Percentiles rank a stretch among this genome's conserved stretches.
Evolutionary conservation across 2,888 invertebrate species (phyloP).

Genomic region (Glyphotaelius pellucidus): DNA sequence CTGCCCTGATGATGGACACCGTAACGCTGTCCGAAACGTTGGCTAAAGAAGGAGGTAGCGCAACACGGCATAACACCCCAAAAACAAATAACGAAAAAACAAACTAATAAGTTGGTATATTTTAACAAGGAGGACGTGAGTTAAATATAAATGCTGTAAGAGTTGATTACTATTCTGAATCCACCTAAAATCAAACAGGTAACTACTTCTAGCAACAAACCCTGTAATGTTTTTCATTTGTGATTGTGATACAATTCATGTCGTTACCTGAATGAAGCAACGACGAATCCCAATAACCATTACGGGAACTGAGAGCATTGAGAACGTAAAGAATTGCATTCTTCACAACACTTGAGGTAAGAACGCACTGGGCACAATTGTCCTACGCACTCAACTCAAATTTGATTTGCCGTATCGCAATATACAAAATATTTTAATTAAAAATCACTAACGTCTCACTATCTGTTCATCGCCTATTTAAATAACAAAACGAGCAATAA

Average conservation of each 20-base stretch:
- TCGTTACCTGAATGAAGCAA: background rate
- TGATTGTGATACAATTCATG: background rate
- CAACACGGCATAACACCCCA: too few relatives aligned
- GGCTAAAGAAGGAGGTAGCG: too few relatives aligned
- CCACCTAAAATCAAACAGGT: background rate
- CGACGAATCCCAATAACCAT: background rate
- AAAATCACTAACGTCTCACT: too few relatives aligned
- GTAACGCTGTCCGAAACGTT: too few relatives aligned
- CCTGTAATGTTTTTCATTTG: background rate
- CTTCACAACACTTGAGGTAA: background rate
- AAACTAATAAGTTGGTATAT: background rate
- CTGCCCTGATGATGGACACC: too few relatives aligned
- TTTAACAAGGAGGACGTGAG: background rate
- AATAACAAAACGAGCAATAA: too few relatives aligned
- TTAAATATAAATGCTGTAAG: background rate
- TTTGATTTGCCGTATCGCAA: too few relatives aligned
- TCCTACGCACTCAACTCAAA: background rate
- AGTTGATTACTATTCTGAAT: background rate
- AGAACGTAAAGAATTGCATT: background rate
- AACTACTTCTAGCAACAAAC: background rate
- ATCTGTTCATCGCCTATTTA: too few relatives aligned
- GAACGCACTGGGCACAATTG: background rate
- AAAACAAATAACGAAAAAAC: too few relatives aligned
- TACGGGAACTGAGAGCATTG: background rate
- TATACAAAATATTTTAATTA: too few relatives aligned